phyloP scores from a whole-genome alignment of 2,113 vertebrate genomes.

The Muscicapa adusta region DNA sequence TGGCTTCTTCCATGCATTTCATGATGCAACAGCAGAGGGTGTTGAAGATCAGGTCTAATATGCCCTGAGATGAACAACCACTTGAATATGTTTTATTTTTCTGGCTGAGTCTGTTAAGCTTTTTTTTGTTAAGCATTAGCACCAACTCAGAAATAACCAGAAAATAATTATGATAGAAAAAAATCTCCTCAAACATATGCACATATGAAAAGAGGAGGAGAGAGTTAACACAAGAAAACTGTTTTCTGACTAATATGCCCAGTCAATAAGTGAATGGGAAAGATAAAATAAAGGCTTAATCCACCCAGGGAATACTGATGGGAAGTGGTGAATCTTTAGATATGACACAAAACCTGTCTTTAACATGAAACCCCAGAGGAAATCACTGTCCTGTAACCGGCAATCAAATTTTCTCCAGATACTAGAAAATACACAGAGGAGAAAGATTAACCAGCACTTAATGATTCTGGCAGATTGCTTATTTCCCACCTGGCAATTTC shows the following conservation, averaged over 20 bases:
- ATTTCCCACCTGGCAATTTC: background rate
- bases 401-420: background rate
- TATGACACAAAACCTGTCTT: background rate
- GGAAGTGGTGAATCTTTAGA: background rate
- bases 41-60: constrained; percentile 26
- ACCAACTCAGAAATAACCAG: background rate
- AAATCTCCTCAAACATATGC: accelerated
- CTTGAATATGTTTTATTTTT: background rate
- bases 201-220: background rate
- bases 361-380: background rate
- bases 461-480: background rate
- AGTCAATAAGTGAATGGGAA: background rate
- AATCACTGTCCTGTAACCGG: background rate
- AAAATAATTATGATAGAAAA: background rate
- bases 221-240: background rate
- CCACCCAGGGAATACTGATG: background rate
- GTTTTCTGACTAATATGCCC: background rate
- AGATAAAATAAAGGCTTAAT: background rate
- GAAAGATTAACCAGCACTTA: background rate
- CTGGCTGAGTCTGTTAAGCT: background rate
- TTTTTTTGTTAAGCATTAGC: background rate
- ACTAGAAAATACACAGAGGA: background rate
- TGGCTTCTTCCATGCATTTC: background rate
- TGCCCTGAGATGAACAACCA: background rate
- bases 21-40: constrained; percentile 42